These are phyloP conservation scores for Fissipunctia ypsillon DNA, from an alignment of 2,888 invertebrate genomes.

Conservation along the genomic window DNA sequence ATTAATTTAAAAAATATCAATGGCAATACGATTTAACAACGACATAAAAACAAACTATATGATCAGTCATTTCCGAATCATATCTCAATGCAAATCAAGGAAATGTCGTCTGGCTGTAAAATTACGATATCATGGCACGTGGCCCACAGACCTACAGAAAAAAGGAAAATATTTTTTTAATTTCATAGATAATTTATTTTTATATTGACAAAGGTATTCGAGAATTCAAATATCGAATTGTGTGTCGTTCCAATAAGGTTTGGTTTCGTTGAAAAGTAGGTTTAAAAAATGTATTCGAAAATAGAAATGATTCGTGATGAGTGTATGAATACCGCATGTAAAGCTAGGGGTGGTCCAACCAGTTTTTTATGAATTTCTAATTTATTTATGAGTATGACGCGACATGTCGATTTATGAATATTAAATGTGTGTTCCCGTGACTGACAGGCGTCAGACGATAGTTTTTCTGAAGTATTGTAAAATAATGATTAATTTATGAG, in stretches of 20 bases:
- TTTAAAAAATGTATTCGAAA: slow-evolving; percentile 49
- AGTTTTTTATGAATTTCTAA: slow-evolving; percentile 79
- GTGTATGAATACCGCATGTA: slow-evolving; percentile 72
- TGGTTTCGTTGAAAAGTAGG: slow-evolving; percentile 29
- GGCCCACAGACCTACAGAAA: slow-evolving; percentile 59
- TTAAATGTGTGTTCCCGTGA: slow-evolving; percentile 74
- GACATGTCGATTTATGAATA: slow-evolving; percentile 84
- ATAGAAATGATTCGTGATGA: slow-evolving; percentile 72
- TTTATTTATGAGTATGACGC: slow-evolving; percentile 84
- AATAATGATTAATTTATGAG: slow-evolving; percentile 54
- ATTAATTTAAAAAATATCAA: slow-evolving; percentile 63
- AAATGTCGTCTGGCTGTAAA: slow-evolving; percentile 67
- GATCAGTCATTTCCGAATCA: slow-evolving; percentile 74
- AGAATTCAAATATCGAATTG: slow-evolving; percentile 24
- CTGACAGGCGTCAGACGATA: slow-evolving; percentile 68
- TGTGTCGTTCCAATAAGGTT: slow-evolving; percentile 50
- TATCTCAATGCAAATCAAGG: slow-evolving; percentile 78
- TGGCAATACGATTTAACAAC: slow-evolving; percentile 68
- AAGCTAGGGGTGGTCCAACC: slow-evolving; percentile 81
- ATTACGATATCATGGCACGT: slow-evolving; percentile 74
- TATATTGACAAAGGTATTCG: slow-evolving; percentile 30
- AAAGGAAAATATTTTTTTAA: slow-evolving; percentile 53
- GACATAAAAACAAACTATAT: slow-evolving; percentile 51
- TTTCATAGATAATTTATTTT: slow-evolving; percentile 58
- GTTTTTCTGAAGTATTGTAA: slow-evolving; percentile 60